Conservation (phyloP, 1,140 invertebrate species). For the Formica selysi region DNA sequence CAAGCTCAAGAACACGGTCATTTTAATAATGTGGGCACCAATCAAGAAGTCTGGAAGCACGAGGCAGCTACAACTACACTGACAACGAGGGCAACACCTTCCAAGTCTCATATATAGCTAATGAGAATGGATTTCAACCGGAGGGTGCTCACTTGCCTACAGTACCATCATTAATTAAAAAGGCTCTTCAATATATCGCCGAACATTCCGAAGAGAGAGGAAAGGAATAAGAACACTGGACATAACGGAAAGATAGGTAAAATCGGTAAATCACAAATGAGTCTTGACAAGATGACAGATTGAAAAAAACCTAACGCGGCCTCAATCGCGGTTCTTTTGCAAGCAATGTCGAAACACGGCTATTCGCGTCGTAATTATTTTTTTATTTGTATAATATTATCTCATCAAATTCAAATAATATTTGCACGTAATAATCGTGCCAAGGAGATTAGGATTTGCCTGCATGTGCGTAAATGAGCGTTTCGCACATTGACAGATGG, state of each 20-base stretch:
- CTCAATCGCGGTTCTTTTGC: not conserved
- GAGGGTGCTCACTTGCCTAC: conserved; percentile 91
- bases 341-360: not conserved
- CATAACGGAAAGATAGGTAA: not conserved
- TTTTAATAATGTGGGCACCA: not conserved
- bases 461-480: no score
- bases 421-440: no score
- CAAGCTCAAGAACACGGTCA: no score
- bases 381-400: conserved; percentile 8
- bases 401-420: no score
- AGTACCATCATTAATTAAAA: conserved; percentile 88
- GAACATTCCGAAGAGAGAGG: conserved; percentile 78
- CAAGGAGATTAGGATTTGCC: not conserved
- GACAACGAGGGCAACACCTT: conserved; percentile 87
- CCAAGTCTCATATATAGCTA: conserved; percentile 91
- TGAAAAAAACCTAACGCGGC: not conserved
- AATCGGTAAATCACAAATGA: not conserved
- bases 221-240: not conserved
- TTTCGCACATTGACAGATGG: no score
- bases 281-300: not conserved
- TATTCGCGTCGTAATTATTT: not conserved
- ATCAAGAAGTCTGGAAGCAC: not conserved
- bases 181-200: conserved; percentile 82
- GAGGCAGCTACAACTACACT: no score
- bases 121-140: conserved; percentile 92